Conservation (phyloP, 1,140 invertebrate genomes). For the Dreissena rostriformis region DNA sequence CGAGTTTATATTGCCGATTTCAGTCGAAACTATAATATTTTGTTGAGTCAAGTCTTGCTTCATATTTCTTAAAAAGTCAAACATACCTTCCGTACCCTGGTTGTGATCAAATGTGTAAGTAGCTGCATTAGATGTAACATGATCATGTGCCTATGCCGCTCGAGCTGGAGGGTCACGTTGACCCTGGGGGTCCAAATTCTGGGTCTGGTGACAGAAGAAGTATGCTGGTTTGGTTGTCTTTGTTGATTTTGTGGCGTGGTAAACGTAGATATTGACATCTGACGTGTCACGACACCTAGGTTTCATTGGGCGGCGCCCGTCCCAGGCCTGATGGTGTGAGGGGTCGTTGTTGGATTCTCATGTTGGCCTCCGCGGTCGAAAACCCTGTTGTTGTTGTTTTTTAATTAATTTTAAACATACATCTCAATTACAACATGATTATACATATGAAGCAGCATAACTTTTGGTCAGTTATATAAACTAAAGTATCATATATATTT, state of each 20-base stretch:
- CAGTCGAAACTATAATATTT: background rate
- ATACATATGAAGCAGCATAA: too few species aligned
- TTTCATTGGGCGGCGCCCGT: background rate
- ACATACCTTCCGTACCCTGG: background rate
- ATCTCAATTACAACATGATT: too few species aligned
- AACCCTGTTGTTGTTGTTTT: too few species aligned
- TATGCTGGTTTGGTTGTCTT: background rate
- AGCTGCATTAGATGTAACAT: too few species aligned
- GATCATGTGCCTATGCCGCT: background rate
- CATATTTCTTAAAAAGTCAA: conserved; percentile 2
- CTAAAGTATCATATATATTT: too few species aligned
- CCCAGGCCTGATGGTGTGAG: too few species aligned
- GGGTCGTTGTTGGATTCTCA: background rate
- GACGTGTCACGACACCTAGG: background rate
- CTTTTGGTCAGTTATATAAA: too few species aligned
- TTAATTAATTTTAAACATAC: too few species aligned
- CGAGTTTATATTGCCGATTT: background rate
- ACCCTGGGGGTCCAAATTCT: background rate
- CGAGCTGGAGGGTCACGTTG: background rate
- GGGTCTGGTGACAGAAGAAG: background rate
- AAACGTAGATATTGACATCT: background rate
- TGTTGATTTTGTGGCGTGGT: background rate
- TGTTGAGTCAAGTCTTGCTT: background rate
- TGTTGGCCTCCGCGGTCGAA: background rate
- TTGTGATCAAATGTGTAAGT: too few species aligned